A percentile compares a stretch with the other conserved stretches of the same genome.
These are phyloP conservation scores for Stenchaetothrips biformis DNA, from an alignment of 2,888 invertebrate genomes.

Conservation along the genomic window DNA sequence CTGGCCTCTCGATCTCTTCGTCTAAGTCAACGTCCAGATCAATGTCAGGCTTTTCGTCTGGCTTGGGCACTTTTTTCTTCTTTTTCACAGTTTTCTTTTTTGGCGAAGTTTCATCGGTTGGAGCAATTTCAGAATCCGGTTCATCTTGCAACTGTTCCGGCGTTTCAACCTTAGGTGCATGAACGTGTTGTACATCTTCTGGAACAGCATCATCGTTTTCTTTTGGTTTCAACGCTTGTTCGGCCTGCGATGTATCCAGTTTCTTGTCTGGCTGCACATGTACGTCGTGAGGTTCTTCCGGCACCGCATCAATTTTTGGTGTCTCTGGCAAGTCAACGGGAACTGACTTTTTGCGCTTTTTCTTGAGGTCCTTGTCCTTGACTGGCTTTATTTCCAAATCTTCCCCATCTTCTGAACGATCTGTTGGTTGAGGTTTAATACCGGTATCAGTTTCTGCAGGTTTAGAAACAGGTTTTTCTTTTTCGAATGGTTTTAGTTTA, in stretches of 20 bases:
- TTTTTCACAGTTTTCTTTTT: slow-evolving; percentile 26
- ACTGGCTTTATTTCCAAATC: slow-evolving; percentile 31
- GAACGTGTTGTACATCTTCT: too few relatives aligned
- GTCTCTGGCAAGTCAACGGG: background rate
- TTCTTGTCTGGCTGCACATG: too few relatives aligned
- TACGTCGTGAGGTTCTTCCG: slow-evolving; percentile 39
- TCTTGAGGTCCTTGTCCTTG: slow-evolving; percentile 44
- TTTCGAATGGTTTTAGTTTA: slow-evolving; percentile 32
- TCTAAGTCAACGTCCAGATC: slow-evolving; percentile 2
- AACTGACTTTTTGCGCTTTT: background rate
- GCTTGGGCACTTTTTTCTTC: slow-evolving; percentile 29
- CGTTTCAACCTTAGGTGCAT: too few relatives aligned
- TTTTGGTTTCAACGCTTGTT: too few relatives aligned
- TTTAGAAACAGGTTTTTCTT: slow-evolving; percentile 47
- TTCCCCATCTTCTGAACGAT: slow-evolving; percentile 36
- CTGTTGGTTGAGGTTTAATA: slow-evolving; percentile 39
- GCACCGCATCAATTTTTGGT: slow-evolving; percentile 36
- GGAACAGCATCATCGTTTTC: too few relatives aligned
- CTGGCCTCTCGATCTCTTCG: background rate
- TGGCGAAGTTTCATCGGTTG: background rate
- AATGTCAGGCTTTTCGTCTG: slow-evolving; percentile 31
- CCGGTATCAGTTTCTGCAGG: slow-evolving; percentile 43
- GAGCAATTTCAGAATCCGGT: background rate
- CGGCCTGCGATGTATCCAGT: too few relatives aligned
- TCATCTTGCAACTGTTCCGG: background rate